These are phyloP conservation scores for Phrynocephalus forsythii DNA, from an alignment of 2,797 vertebrate species.

Conservation along the genomic window DNA sequence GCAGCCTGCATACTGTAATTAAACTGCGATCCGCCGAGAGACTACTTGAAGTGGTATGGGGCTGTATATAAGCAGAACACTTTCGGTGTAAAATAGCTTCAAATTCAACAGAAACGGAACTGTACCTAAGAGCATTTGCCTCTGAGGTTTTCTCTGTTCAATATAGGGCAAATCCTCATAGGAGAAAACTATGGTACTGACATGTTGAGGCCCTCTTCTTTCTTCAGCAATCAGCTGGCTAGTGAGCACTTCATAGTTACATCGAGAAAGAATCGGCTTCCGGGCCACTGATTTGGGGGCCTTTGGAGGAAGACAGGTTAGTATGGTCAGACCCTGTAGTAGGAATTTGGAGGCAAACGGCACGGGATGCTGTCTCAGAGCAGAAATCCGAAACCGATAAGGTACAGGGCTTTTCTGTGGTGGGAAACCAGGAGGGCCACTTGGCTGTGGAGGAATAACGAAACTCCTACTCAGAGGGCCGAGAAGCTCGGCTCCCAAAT, in stretches of 20 bases:
- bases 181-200: neutral
- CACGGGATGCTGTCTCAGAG: neutral
- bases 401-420: neutral
- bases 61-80: no score
- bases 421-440: conserved; percentile 32
- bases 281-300: no score
- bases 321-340: neutral
- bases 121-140: conserved; percentile 11
- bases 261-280: conserved; percentile 21
- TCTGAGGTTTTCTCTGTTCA: neutral
- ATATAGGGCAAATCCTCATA: neutral
- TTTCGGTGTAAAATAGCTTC: neutral
- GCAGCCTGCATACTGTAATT: no score
- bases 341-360: neutral
- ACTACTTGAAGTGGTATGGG: no score
- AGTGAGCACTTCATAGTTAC: conserved; percentile 14
- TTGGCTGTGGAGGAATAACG: neutral
- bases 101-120: neutral
- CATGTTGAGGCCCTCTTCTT: neutral
- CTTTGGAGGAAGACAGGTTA: neutral
- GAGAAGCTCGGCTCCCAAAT: neutral
- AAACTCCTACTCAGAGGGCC: neutral
- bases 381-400: neutral
- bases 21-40: no score
- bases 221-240: neutral